phyloP scores from a whole-genome alignment of 2,888 invertebrate genomes.

The Agrotis exclamationis region DNA sequence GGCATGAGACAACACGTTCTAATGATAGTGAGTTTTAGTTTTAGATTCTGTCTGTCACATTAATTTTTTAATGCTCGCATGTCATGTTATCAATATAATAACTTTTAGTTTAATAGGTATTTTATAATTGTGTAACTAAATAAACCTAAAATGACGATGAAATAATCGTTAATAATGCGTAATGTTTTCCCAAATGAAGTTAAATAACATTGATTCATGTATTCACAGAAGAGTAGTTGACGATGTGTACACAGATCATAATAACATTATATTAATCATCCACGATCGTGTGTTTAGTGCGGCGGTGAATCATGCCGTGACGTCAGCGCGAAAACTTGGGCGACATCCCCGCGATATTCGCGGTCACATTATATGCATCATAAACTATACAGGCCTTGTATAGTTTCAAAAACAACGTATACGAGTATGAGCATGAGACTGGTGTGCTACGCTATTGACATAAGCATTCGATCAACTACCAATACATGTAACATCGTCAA shows the following conservation, averaged over 20 bases:
- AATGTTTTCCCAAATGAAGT: background rate
- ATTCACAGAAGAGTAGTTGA: conserved; percentile 43
- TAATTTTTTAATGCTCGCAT: background rate
- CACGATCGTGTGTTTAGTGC: conserved; percentile 29
- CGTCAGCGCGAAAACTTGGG: conserved; percentile 42
- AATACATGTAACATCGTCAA: background rate
- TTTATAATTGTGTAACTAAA: background rate
- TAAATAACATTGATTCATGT: conserved; percentile 48
- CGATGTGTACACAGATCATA: conserved; percentile 37
- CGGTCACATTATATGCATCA: conserved; percentile 1
- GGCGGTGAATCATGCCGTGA: conserved; percentile 51
- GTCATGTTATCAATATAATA: background rate
- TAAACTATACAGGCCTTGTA: background rate
- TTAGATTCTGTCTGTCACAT: background rate
- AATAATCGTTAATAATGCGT: conserved; percentile 9
- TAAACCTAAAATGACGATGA: background rate
- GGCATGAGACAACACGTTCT: conserved; percentile 1
- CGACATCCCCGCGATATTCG: conserved; percentile 25
- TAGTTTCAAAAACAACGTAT: background rate
- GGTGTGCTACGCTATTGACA: background rate
- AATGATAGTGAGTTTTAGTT: background rate
- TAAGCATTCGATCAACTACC: conserved; percentile 2
- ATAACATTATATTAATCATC: conserved; percentile 38
- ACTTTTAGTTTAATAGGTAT: background rate
- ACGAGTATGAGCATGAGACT: background rate